These are phyloP conservation scores for Madoqua kirkii DNA, from an alignment of 2,113 vertebrate species.

Conservation along the genomic window DNA sequence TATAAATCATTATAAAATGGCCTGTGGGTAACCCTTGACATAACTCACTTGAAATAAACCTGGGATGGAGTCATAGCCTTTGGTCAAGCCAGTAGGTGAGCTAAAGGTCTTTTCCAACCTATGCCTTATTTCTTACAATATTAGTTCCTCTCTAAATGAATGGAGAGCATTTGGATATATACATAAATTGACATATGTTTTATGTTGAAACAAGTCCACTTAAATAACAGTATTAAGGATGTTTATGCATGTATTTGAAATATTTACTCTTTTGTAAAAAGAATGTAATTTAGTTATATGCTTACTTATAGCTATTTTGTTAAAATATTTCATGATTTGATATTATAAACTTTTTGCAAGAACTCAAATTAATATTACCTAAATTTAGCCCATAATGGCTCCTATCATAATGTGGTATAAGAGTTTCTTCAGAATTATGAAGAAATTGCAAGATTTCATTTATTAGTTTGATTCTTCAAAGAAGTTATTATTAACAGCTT, in stretches of 20 bases:
- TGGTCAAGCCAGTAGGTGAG: slow-evolving; percentile 69
- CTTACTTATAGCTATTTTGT: not conserved
- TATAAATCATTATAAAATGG: slow-evolving; percentile 75
- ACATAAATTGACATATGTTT: slow-evolving; percentile 66
- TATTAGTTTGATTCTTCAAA: not conserved
- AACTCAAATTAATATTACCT: not conserved
- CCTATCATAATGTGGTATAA: not conserved
- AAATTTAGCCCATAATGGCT: not conserved
- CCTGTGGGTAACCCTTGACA: slow-evolving; percentile 75
- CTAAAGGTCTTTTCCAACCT: slow-evolving; percentile 57
- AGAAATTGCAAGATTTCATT: not conserved
- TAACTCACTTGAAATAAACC: slow-evolving; percentile 73
- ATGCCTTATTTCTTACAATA: slow-evolving; percentile 42
- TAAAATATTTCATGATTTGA: not conserved
- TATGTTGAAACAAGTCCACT: slow-evolving; percentile 55
- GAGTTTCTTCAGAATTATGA: not conserved
- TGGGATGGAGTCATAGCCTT: slow-evolving; percentile 67
- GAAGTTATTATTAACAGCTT: not conserved
- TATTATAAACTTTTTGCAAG: not conserved
- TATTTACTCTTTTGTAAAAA: not conserved
- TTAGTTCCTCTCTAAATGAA: slow-evolving; percentile 64
- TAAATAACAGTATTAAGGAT: slow-evolving; percentile 47
- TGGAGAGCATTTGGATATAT: slow-evolving; percentile 65
- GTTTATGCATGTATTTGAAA: slow-evolving; percentile 30
- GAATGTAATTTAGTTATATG: not conserved